Evolutionary conservation across 1,140 invertebrate genomes (phyloP).

Genomic region (Chymomyza costata): DNA sequence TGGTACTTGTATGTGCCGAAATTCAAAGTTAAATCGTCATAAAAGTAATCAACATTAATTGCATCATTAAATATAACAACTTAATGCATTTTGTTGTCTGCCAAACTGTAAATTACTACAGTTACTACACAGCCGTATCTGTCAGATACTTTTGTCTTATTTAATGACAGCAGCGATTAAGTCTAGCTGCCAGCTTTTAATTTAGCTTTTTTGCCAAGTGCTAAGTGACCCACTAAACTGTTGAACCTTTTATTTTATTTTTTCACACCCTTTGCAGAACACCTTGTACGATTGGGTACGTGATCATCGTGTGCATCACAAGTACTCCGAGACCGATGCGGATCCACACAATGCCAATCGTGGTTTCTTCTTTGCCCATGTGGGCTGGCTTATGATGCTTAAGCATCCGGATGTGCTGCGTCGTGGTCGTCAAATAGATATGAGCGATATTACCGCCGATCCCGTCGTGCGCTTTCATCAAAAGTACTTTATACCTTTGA

Average conservation of each 20-base stretch:
- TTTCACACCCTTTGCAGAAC: conserved; percentile 77
- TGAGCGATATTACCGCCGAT: conserved; percentile 86
- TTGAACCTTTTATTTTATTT: background rate
- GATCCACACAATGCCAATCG: conserved; percentile 92
- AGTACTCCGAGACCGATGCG: conserved; percentile 91
- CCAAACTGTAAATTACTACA: too few species aligned
- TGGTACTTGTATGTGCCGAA: too few species aligned
- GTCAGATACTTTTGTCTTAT: conserved; percentile 59
- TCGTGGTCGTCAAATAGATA: conserved; percentile 84
- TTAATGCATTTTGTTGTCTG: conserved; percentile 47
- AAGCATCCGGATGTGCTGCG: conserved; percentile 89
- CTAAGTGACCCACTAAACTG: conserved; percentile 19
- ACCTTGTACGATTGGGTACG: conserved; percentile 82
- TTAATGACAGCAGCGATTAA: conserved; percentile 57
- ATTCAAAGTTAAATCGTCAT: conserved; percentile 16
- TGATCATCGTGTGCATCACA: conserved; percentile 93
- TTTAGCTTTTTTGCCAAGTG: conserved; percentile 33
- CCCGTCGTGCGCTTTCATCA: conserved; percentile 85
- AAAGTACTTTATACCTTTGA: conserved; percentile 84
- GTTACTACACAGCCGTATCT: conserved; percentile 14
- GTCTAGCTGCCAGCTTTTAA: conserved; percentile 16
- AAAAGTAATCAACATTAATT: conserved; percentile 66
- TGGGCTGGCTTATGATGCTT: conserved; percentile 91
- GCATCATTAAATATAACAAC: conserved; percentile 66
- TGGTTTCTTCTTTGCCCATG: conserved; percentile 95